Conservation (phyloP, 2,113 vertebrate genomes). For the Cairina moschata region DNA sequence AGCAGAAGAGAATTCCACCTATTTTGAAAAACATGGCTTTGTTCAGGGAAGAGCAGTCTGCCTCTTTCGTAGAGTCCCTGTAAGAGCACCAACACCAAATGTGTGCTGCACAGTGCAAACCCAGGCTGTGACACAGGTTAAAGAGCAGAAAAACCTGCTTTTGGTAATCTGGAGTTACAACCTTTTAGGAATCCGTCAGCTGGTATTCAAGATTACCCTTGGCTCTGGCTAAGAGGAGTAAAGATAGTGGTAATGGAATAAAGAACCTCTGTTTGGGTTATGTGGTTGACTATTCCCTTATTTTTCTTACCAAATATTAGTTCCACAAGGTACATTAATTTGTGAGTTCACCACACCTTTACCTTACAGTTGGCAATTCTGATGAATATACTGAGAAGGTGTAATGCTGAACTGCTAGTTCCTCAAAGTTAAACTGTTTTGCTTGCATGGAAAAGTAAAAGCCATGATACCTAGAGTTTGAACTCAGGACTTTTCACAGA, state of each 20-base stretch:
- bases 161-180: neutral
- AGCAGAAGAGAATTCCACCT: neutral
- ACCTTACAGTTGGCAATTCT: neutral
- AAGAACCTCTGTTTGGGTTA: neutral
- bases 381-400: neutral
- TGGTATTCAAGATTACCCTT: neutral
- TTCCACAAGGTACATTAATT: neutral
- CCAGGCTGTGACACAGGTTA: neutral
- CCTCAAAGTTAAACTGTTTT: neutral
- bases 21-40: neutral
- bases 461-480: neutral
- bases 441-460: neutral
- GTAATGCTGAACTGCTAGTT: neutral
- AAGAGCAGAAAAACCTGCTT: neutral
- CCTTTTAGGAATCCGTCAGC: neutral
- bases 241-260: neutral
- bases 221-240: neutral
- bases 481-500: neutral
- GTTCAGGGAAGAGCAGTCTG: neutral
- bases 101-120: neutral
- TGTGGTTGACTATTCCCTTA: neutral
- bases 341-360: neutral
- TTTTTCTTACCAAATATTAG: neutral
- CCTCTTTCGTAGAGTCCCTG: neutral
- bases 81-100: neutral